Evolutionary conservation across 2,113 vertebrate genomes (phyloP).

Genomic region (Penelope pileata): DNA sequence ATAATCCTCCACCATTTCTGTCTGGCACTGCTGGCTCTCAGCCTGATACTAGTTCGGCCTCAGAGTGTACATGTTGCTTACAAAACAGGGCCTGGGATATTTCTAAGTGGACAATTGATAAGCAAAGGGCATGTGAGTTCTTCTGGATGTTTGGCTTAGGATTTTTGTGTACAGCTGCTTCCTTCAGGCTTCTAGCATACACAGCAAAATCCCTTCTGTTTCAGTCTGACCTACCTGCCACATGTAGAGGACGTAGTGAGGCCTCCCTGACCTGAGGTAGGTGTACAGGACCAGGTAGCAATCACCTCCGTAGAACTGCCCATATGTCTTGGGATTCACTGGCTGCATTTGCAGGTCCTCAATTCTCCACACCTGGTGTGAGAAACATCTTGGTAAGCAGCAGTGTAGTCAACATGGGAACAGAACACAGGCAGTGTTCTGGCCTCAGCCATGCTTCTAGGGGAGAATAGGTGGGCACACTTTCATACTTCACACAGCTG

Average conservation of each 20-base stretch:
- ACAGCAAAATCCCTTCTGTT: background rate
- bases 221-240: constrained; percentile 83
- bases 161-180: background rate
- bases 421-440: background rate
- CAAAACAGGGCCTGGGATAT: background rate
- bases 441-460: background rate
- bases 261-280: constrained; percentile 78
- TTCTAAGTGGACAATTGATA: background rate
- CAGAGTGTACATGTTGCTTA: background rate
- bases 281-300: constrained; percentile 91
- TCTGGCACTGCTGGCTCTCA: background rate
- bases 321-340: constrained; percentile 78
- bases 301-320: constrained; percentile 92
- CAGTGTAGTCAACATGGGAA: background rate
- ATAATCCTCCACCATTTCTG: background rate
- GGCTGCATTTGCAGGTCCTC: constrained; percentile 85
- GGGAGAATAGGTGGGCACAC: background rate
- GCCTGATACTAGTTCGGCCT: background rate
- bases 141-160: background rate
- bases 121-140: background rate
- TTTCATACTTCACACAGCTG: background rate
- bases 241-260: constrained; percentile 89
- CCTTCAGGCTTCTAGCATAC: background rate
- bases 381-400: background rate
- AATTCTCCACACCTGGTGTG: constrained; percentile 87